These are phyloP conservation scores for Ophiodon elongatus DNA, from an alignment of 2,113 vertebrate genomes.

Conservation along the genomic window DNA sequence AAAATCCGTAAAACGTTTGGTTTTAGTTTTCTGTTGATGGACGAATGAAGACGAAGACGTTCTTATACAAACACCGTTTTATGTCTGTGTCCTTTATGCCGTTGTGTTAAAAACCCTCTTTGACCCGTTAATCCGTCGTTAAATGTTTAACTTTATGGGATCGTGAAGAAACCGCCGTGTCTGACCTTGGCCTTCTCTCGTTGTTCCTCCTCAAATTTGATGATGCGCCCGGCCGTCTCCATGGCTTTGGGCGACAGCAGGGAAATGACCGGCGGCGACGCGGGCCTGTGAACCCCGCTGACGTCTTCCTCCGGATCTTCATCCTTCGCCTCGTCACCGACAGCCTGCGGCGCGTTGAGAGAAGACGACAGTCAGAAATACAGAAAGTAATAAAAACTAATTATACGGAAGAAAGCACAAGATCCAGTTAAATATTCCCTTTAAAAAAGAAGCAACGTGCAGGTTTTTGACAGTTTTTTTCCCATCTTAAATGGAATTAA, in stretches of 20 bases:
- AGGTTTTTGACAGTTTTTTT: too few relatives aligned
- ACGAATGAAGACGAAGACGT: background rate
- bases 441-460: too few relatives aligned
- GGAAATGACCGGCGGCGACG: constrained; percentile 47
- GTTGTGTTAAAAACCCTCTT: too few relatives aligned
- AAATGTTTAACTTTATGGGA: background rate
- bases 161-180: background rate
- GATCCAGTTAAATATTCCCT: background rate
- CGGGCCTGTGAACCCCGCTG: constrained; percentile 41
- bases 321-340: constrained; percentile 14
- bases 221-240: constrained; percentile 88
- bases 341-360: constrained; percentile 24
- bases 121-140: too few relatives aligned
- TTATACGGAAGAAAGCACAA: background rate
- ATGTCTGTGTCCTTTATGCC: background rate
- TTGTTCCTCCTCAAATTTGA: constrained; percentile 86
- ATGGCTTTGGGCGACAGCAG: constrained; percentile 84
- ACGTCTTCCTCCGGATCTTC: constrained; percentile 44
- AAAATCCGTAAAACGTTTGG: too few relatives aligned
- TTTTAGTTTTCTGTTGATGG: background rate
- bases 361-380: background rate
- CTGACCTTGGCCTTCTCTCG: constrained; percentile 88
- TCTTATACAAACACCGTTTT: background rate
- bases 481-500: too few relatives aligned
- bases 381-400: background rate